These are phyloP conservation scores for Xyrichtys novacula DNA, from an alignment of 2,797 vertebrate species.

Conservation along the genomic window DNA sequence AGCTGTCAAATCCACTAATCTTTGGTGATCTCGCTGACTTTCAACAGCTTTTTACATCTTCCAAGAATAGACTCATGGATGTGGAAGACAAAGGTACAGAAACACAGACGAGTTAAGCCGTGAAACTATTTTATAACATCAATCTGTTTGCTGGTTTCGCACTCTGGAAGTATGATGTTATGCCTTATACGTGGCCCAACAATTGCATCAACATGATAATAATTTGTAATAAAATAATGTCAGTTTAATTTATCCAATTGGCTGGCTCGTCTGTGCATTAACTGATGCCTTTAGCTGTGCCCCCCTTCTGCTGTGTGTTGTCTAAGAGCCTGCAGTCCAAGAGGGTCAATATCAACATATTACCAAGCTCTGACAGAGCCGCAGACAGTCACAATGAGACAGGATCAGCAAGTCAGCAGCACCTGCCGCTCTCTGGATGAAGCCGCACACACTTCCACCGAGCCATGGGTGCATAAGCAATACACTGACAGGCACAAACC, in stretches of 20 bases:
- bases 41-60: constrained; percentile 46
- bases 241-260: constrained; percentile 66
- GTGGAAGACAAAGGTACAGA: not conserved
- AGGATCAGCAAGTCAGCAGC: constrained; percentile 86
- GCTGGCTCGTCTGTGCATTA: constrained; percentile 58
- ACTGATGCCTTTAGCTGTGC: constrained; percentile 45
- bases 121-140: constrained; percentile 28
- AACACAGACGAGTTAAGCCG: constrained; percentile 16
- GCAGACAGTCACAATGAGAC: constrained; percentile 85
- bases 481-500: constrained; percentile 64
- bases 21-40: constrained; percentile 36
- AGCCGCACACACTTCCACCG: constrained; percentile 31
- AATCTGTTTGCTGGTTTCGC: constrained; percentile 36
- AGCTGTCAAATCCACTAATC: constrained; percentile 63
- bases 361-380: constrained; percentile 80
- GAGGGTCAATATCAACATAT: constrained; percentile 85
- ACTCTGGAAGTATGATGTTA: constrained; percentile 19
- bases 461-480: constrained; percentile 52
- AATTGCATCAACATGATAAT: constrained; percentile 59
- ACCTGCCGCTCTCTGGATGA: constrained; percentile 72
- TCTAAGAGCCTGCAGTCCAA: constrained; percentile 70
- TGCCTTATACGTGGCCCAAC: constrained; percentile 25
- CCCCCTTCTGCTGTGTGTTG: constrained; percentile 47
- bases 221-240: constrained; percentile 58
- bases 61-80: constrained; percentile 4